These are phyloP conservation scores for Acholoe squamosa DNA, from an alignment of 2,888 invertebrate species.

Conservation along the genomic window DNA sequence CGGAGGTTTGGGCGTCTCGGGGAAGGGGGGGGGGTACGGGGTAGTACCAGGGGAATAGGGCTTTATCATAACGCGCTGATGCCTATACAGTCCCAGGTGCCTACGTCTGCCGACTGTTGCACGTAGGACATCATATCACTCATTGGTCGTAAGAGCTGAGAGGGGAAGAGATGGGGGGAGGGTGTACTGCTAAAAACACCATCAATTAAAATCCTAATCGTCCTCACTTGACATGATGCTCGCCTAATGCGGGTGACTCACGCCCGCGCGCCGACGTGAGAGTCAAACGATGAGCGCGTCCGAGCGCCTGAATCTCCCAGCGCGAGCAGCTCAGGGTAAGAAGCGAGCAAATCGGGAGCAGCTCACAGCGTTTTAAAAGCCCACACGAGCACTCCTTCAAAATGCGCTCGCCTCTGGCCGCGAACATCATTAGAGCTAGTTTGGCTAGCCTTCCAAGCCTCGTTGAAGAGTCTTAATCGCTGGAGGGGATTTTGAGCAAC, in stretches of 20 bases:
- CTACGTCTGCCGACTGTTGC: not conserved
- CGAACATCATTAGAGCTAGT: constrained; percentile 53
- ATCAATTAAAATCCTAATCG: constrained; percentile 60
- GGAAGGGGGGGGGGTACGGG: not conserved
- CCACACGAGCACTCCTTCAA: constrained; percentile 3
- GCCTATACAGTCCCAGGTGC: not conserved
- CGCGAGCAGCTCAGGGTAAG: not conserved
- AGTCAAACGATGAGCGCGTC: constrained; percentile 13
- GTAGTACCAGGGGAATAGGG: not conserved
- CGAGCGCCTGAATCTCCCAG: not conserved
- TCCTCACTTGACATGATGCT: constrained; percentile 53
- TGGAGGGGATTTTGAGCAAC: constrained; percentile 31
- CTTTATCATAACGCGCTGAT: not conserved
- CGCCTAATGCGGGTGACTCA: constrained; percentile 55
- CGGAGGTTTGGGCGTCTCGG: not conserved
- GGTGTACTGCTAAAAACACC: constrained; percentile 37
- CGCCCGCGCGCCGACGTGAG: not conserved
- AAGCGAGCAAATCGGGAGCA: not conserved
- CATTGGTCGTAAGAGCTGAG: not conserved
- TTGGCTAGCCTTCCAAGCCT: constrained; percentile 40
- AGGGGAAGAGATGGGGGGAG: not conserved
- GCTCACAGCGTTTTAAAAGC: constrained; percentile 11
- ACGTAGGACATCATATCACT: constrained; percentile 20
- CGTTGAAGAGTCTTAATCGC: constrained; percentile 50
- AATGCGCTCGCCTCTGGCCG: constrained; percentile 2